Evolutionary conservation across 2,888 invertebrate genomes (phyloP).

Genomic region (Xestia sexstrigata): DNA sequence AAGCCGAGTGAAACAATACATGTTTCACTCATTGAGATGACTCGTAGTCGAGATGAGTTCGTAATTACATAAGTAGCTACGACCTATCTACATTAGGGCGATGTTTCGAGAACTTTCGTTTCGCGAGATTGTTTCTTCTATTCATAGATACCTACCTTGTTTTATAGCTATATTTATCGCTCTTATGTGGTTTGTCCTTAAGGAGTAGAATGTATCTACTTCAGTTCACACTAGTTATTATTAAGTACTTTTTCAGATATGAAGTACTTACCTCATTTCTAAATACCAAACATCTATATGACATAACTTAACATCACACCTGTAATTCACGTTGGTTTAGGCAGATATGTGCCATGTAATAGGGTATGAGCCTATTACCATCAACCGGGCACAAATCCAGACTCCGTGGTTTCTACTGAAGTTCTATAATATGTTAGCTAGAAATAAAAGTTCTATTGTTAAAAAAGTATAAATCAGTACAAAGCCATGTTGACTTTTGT

Average conservation of each 20-base stretch:
- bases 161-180: slow-evolving; percentile 9
- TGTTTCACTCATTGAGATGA: slow-evolving; percentile 76
- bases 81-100: slow-evolving; percentile 64
- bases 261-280: not conserved
- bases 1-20: slow-evolving; percentile 76
- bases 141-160: not conserved
- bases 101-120: slow-evolving; percentile 63
- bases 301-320: too few relatives aligned
- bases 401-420: not conserved
- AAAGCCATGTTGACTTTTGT: not conserved
- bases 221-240: not conserved
- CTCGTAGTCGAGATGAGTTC: slow-evolving; percentile 74
- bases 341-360: too few relatives aligned
- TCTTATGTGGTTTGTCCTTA: not conserved
- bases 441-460: not conserved
- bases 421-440: not conserved
- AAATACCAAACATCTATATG: not conserved
- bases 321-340: too few relatives aligned
- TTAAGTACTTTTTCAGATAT: not conserved
- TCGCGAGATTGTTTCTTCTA: slow-evolving; percentile 33
- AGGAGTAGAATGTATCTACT: not conserved
- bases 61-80: slow-evolving; percentile 76
- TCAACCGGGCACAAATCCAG: too few relatives aligned
- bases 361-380: too few relatives aligned
- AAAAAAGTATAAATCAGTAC: not conserved